Percentiles rank a stretch among this genome's conserved stretches.
phyloP scores from a whole-genome alignment of 2,888 invertebrate genomes.

The Caenorhabditis auriculariae region DNA sequence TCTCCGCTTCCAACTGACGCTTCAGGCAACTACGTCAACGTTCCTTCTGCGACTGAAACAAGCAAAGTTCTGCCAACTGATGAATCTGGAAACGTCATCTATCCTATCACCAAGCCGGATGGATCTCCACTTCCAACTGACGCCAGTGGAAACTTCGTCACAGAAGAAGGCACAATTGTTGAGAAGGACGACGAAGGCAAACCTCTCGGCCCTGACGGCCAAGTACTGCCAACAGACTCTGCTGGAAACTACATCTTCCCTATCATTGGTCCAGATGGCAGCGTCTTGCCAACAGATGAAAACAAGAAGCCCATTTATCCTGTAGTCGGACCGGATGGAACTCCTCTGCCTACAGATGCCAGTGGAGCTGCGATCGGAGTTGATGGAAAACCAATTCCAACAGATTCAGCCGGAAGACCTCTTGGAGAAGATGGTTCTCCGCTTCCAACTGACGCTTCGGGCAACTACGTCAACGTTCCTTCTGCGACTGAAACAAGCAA shows the following conservation, averaged over 20 bases:
- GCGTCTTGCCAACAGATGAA: slow-evolving; percentile 20
- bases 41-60: slow-evolving; percentile 5
- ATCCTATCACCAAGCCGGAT: slow-evolving; percentile 15
- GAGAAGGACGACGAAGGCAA: slow-evolving; percentile 29
- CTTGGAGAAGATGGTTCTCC: slow-evolving; percentile 17
- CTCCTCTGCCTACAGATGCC: slow-evolving; percentile 18
- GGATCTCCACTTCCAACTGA: slow-evolving; percentile 19
- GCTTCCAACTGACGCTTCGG: slow-evolving; percentile 17
- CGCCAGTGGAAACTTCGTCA: slow-evolving; percentile 12
- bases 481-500: slow-evolving; percentile 4
- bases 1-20: slow-evolving; percentile 23
- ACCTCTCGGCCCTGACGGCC: slow-evolving; percentile 19
- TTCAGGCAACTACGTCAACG: slow-evolving; percentile 10
- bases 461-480: slow-evolving; percentile 12
- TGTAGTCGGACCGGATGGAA: slow-evolving; percentile 11
- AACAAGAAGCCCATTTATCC: slow-evolving; percentile 21
- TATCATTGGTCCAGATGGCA: slow-evolving; percentile 25
- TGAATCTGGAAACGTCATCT: slow-evolving; percentile 10
- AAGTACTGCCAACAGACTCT: slow-evolving; percentile 29
- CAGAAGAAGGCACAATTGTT: slow-evolving; percentile 15
- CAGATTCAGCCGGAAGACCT: slow-evolving; percentile 18
- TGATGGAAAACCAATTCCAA: slow-evolving; percentile 21
- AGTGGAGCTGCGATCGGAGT: slow-evolving; percentile 22
- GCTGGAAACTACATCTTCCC: slow-evolving; percentile 26
- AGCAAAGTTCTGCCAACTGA: slow-evolving; percentile 18